Conservation (phyloP, 1,140 invertebrate species). For the Drosophila obscura region DNA sequence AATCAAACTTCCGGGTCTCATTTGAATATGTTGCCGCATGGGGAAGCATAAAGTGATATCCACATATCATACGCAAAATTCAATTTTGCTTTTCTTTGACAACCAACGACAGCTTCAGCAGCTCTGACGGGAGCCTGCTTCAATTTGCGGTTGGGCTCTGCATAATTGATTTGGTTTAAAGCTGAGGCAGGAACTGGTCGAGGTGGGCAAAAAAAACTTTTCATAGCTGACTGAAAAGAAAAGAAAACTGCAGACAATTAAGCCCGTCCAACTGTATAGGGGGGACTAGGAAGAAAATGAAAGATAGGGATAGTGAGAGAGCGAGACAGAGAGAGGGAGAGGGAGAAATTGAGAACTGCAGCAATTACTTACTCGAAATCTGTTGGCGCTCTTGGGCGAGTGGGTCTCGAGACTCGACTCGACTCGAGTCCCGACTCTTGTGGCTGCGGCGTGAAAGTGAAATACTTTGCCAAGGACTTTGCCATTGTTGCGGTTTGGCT, state of each 20-base stretch:
- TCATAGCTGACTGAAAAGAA: slow-evolving; percentile 53
- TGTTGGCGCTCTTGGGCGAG: slow-evolving; percentile 41
- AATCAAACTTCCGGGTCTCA: not conserved
- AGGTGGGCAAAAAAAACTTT: slow-evolving; percentile 47
- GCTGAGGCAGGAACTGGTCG: slow-evolving; percentile 20
- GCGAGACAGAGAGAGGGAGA: not conserved
- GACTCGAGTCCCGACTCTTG: slow-evolving; percentile 57
- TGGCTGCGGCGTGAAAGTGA: slow-evolving; percentile 75
- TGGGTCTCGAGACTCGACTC: slow-evolving; percentile 61
- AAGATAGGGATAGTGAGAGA: not conserved
- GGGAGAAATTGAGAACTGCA: slow-evolving; percentile 64
- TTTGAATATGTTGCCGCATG: not conserved
- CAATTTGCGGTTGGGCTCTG: slow-evolving; percentile 48
- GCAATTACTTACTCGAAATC: slow-evolving; percentile 79
- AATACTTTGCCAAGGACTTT: slow-evolving; percentile 76
- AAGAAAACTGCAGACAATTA: slow-evolving; percentile 78
- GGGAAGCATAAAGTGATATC: not conserved
- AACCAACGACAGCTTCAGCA: slow-evolving; percentile 17
- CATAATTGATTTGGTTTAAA: slow-evolving; percentile 73
- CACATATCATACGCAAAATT: not conserved
- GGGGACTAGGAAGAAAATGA: slow-evolving; percentile 2
- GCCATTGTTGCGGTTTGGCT: slow-evolving; percentile 71
- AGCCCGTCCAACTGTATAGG: slow-evolving; percentile 21
- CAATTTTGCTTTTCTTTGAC: not conserved
- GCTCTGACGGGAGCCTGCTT: slow-evolving; percentile 27